Conservation (phyloP, 2,113 vertebrate genomes). For the Geothlypis trichas region DNA sequence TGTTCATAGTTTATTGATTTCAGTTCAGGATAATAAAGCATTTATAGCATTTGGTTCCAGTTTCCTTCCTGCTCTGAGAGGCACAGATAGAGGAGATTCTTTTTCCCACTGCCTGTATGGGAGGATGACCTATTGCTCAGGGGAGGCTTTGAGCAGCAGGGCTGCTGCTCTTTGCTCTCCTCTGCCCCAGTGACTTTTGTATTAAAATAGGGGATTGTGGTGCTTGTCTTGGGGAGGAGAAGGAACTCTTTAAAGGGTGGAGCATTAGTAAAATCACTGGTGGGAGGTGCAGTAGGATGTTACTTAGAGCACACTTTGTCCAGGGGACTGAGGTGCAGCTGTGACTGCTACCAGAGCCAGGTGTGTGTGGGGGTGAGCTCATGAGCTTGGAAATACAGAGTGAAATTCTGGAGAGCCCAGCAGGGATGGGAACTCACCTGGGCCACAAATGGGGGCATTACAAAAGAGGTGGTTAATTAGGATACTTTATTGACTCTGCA, state of each 20-base stretch:
- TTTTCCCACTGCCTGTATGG: neutral
- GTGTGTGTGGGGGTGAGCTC: neutral
- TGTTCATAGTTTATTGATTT: conserved; percentile 39
- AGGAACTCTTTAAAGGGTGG: neutral
- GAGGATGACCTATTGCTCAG: neutral
- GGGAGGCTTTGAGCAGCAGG: neutral
- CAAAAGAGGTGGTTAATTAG: neutral
- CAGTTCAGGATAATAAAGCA: conserved; percentile 32
- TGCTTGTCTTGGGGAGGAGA: neutral
- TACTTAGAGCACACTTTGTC: neutral
- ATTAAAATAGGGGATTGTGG: neutral
- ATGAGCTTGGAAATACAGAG: neutral
- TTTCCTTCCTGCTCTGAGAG: conserved; percentile 31
- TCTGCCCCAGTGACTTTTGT: neutral
- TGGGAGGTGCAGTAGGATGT: neutral
- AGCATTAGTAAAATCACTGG: neutral
- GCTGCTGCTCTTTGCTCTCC: neutral
- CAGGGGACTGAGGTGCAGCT: neutral
- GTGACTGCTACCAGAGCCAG: neutral
- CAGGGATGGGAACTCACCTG: neutral
- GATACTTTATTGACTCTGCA: neutral
- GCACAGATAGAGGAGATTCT: neutral
- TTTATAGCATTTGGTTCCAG: conserved; percentile 11
- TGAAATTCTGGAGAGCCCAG: neutral
- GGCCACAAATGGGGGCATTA: neutral